Percentiles rank a stretch among this genome's conserved stretches.
Evolutionary conservation across 1,140 invertebrate species (phyloP).

Genomic region (Tribolium castaneum): DNA sequence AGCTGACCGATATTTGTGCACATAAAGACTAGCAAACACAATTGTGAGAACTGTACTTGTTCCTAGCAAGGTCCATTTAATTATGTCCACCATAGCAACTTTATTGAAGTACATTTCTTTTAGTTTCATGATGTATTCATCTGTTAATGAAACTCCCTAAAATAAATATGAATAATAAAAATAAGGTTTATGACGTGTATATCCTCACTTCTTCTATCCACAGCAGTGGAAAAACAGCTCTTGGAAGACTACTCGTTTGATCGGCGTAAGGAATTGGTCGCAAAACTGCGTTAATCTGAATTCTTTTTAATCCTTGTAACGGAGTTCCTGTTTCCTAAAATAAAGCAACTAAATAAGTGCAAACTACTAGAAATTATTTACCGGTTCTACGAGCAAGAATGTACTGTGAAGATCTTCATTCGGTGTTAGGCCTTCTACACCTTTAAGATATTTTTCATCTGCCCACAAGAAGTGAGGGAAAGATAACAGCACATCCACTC

Average conservation of each 20-base stretch:
- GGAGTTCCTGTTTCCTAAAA: constrained; percentile 48
- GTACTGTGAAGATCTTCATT: constrained; percentile 49
- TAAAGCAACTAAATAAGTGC: background rate
- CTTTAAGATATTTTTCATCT: constrained; percentile 49
- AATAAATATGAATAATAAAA: background rate
- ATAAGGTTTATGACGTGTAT: background rate
- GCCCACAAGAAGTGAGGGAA: constrained; percentile 59
- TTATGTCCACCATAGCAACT: background rate
- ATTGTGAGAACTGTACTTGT: background rate
- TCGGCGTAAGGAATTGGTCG: constrained; percentile 28
- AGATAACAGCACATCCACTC: constrained; percentile 54
- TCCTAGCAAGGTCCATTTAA: constrained; percentile 12
- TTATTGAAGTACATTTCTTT: constrained; percentile 23
- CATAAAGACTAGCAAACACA: background rate
- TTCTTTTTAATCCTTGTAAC: constrained; percentile 33
- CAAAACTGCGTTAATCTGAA: constrained; percentile 48
- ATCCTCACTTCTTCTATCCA: constrained; percentile 49
- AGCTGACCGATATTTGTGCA: background rate
- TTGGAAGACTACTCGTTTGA: constrained; percentile 14
- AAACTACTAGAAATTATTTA: background rate
- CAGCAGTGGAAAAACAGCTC: constrained; percentile 41
- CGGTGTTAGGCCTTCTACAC: constrained; percentile 50
- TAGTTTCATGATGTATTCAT: constrained; percentile 20
- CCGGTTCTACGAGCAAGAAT: constrained; percentile 34
- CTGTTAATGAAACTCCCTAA: constrained; percentile 11